Conservation (phyloP, 2,888 invertebrate species). For the Callyntrura sp. region DNA sequence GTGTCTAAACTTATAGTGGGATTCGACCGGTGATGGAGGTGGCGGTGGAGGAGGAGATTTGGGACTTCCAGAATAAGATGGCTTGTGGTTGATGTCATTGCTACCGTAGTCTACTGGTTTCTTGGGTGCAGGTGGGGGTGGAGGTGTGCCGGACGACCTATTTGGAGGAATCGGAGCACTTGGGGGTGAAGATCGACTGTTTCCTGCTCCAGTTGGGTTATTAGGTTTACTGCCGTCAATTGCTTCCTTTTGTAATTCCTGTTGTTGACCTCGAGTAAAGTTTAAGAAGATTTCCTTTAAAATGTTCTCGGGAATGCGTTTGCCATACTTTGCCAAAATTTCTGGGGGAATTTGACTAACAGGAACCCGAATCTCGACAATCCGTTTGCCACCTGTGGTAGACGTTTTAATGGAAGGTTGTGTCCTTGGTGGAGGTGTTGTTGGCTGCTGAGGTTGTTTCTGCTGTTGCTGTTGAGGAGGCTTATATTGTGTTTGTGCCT, state of each 20-base stretch:
- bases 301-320: constrained; percentile 69
- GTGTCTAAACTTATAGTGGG: constrained; percentile 82
- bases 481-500: constrained; percentile 38
- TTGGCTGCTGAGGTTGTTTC: constrained; percentile 28
- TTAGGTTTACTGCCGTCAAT: constrained; percentile 33
- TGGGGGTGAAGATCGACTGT: constrained; percentile 51
- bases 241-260: constrained; percentile 62
- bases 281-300: constrained; percentile 71
- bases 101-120: constrained; percentile 59
- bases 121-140: constrained; percentile 37
- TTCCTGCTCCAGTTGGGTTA: constrained; percentile 67
- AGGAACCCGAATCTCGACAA: constrained; percentile 70
- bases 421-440: background rate
- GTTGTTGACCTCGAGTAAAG: constrained; percentile 64
- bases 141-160: background rate
- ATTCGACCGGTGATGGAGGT: constrained; percentile 63
- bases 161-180: constrained; percentile 59
- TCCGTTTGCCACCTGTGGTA: constrained; percentile 49
- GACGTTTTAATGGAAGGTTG: constrained; percentile 49
- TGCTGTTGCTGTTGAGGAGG: constrained; percentile 36
- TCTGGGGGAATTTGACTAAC: constrained; percentile 74
- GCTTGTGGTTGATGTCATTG: constrained; percentile 47
- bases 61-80: constrained; percentile 54
- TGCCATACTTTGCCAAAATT: constrained; percentile 71
- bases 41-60: constrained; percentile 51